A percentile compares a stretch with the other conserved stretches of the same genome.
Evolutionary conservation across 2,888 invertebrate genomes (phyloP).

Genomic region (Deilephila porcellus): DNA sequence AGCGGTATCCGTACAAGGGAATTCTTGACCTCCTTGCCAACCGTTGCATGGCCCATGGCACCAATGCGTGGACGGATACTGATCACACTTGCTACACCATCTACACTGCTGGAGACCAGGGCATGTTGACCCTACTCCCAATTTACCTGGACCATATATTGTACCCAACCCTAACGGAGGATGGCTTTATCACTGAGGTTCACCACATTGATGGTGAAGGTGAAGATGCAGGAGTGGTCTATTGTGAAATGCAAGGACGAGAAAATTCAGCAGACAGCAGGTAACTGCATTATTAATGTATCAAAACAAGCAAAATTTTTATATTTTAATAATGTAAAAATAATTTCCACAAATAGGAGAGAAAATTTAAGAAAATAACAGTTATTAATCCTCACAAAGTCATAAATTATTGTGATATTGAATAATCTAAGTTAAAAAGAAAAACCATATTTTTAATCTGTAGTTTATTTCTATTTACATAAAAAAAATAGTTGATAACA

Average conservation of each 20-base stretch:
- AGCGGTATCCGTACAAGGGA: constrained; percentile 95
- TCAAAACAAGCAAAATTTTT: neutral
- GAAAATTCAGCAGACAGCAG: constrained; percentile 92
- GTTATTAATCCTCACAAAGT: too few relatives aligned
- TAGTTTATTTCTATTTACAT: too few relatives aligned
- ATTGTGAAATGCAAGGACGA: constrained; percentile 96
- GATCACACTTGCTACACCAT: constrained; percentile 97
- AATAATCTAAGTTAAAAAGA: too few relatives aligned
- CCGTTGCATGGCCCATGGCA: constrained; percentile 94
- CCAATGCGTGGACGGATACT: constrained; percentile 94
- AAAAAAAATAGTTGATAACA: too few relatives aligned
- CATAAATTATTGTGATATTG: too few relatives aligned
- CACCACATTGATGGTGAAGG: constrained; percentile 96
- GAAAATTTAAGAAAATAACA: too few relatives aligned
- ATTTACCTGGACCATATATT: constrained; percentile 96
- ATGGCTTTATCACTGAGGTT: constrained; percentile 94
- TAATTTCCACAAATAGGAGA: too few relatives aligned
- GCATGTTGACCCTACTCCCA: constrained; percentile 94
- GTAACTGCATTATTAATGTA: constrained; percentile 47
- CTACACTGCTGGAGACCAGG: constrained; percentile 92
- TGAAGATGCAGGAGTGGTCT: constrained; percentile 97
- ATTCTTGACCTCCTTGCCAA: constrained; percentile 95
- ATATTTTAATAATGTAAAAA: neutral
- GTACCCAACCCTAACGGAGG: constrained; percentile 92
- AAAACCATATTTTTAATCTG: too few relatives aligned